Conservation (phyloP, 2,113 vertebrate species). For the Chloroceryle aenea region DNA sequence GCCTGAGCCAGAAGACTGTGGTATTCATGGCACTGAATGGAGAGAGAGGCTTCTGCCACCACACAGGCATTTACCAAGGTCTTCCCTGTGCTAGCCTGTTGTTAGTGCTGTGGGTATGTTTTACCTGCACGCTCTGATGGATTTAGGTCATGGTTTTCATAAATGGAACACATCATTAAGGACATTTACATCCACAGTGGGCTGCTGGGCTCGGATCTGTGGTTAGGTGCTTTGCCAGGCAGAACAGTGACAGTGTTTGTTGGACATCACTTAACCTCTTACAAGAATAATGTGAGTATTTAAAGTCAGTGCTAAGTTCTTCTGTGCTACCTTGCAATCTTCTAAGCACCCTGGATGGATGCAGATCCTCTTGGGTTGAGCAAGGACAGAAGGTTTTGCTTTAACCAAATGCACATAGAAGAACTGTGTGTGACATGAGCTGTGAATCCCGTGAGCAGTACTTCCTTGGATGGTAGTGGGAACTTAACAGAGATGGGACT, state of each 20-base stretch:
- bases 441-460: background rate
- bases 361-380: background rate
- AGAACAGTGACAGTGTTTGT: background rate
- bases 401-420: background rate
- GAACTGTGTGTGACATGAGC: background rate
- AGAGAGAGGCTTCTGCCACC: background rate
- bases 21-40: background rate
- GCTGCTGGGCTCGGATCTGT: background rate
- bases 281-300: background rate
- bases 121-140: background rate
- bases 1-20: background rate
- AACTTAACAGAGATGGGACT: background rate
- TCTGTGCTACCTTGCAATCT: background rate
- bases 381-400: background rate
- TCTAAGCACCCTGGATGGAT: background rate
- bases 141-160: background rate
- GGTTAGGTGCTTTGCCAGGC: background rate
- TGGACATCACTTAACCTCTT: background rate
- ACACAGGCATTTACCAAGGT: background rate
- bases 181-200: background rate
- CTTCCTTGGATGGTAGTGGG: background rate
- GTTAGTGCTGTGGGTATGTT: background rate
- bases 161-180: background rate
- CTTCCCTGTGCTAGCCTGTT: background rate
- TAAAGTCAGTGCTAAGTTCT: background rate